phyloP scores from a whole-genome alignment of 1,140 invertebrate genomes.

The Harpegnathos saltator region DNA sequence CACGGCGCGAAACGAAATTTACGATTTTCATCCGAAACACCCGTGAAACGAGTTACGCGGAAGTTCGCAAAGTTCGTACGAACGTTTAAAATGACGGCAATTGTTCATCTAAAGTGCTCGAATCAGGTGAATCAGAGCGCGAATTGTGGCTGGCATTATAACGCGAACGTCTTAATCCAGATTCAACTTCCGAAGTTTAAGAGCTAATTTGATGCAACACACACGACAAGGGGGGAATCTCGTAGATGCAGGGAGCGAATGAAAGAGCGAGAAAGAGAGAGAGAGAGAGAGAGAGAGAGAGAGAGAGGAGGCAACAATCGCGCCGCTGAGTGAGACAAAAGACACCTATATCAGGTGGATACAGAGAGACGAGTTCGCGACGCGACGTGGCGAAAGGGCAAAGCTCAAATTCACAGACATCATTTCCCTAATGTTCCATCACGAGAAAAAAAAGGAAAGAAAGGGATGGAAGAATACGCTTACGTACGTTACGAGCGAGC shows the following conservation, averaged over 20 bases:
- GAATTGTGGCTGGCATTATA: conserved; percentile 13
- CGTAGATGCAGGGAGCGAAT: not conserved
- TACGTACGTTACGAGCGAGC: not conserved
- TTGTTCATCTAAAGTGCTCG: conserved; percentile 19
- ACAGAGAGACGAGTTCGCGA: too few species aligned
- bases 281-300: too few species aligned
- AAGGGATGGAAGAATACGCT: too few species aligned
- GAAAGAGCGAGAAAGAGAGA: not conserved
- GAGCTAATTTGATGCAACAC: conserved; percentile 1
- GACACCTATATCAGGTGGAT: too few species aligned
- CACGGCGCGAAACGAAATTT: conserved; percentile 15
- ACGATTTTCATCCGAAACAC: conserved; percentile 35
- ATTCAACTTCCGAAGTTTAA: conserved; percentile 4
- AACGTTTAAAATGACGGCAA: conserved; percentile 18
- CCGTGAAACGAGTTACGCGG: not conserved
- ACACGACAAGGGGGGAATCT: not conserved
- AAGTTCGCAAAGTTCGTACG: conserved; percentile 33
- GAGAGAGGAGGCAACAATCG: too few species aligned
- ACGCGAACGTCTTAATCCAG: not conserved
- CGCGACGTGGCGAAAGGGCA: too few species aligned
- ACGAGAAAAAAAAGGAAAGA: too few species aligned
- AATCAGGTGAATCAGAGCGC: conserved; percentile 24
- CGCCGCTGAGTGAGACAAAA: not conserved
- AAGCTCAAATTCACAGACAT: too few species aligned
- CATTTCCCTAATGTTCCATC: too few species aligned